A percentile compares a stretch with the other conserved stretches of the same genome.
Evolutionary conservation across 2,888 invertebrate genomes (phyloP).

Genomic region (Colletes collaris): DNA sequence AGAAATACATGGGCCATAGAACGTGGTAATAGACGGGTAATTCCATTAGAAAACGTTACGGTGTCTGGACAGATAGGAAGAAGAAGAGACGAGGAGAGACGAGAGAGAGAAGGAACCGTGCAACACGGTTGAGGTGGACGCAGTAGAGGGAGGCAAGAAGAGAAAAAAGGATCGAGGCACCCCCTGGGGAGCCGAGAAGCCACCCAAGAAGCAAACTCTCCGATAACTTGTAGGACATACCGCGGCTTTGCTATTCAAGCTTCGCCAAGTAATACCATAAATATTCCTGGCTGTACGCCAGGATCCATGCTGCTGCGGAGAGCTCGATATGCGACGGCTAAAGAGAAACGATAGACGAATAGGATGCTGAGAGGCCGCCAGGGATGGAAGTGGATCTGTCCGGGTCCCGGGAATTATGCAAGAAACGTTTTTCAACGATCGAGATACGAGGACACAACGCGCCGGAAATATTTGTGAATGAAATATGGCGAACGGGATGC

Average conservation of each 20-base stretch:
- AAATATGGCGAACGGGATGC: conserved; percentile 41
- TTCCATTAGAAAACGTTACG: conserved; percentile 77
- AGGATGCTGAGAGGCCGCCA: conserved; percentile 37
- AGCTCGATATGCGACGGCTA: conserved; percentile 60
- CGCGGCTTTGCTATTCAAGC: conserved; percentile 75
- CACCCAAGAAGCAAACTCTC: conserved; percentile 81
- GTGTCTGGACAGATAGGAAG: conserved; percentile 63
- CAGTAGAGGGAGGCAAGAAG: conserved; percentile 56
- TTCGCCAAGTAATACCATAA: conserved; percentile 74
- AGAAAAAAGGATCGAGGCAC: conserved; percentile 72
- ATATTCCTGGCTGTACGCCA: conserved; percentile 71
- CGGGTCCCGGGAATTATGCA: conserved; percentile 43
- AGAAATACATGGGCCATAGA: conserved; percentile 28
- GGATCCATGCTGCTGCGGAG: conserved; percentile 61
- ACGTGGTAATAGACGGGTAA: conserved; percentile 76
- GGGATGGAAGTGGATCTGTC: conserved; percentile 42
- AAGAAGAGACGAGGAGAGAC: conserved; percentile 44
- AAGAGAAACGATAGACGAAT: conserved; percentile 59
- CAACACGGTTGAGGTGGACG: conserved; percentile 42
- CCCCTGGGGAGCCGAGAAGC: conserved; percentile 79
- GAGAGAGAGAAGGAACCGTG: conserved; percentile 58
- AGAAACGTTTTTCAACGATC: conserved; percentile 51
- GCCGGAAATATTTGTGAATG: conserved; percentile 41
- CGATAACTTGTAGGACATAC: conserved; percentile 79
- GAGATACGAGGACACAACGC: conserved; percentile 44